A percentile compares a stretch with the other conserved stretches of the same genome.
Evolutionary conservation across 1,140 invertebrate species (phyloP).

Genomic region (Mylabris phalerata): DNA sequence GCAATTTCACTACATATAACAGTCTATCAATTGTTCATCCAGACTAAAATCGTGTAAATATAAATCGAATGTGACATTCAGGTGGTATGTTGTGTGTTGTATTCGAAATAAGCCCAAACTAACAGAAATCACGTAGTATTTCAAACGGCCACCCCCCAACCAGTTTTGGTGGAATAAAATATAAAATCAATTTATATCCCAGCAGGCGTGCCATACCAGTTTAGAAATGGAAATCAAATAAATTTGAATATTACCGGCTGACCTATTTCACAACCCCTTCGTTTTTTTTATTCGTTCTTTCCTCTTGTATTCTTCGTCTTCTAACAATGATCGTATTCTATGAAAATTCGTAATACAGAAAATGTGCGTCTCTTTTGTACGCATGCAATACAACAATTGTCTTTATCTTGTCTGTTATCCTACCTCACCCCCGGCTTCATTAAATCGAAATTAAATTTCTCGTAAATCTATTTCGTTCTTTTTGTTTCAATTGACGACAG

Average conservation of each 20-base stretch:
- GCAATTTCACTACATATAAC: no score
- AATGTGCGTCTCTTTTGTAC: neutral
- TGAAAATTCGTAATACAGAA: neutral
- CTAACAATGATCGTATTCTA: neutral
- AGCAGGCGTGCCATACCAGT: conserved; percentile 14
- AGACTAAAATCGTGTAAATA: no score
- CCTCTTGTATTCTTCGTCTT: neutral
- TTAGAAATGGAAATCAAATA: conserved; percentile 24
- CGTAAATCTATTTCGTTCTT: conserved; percentile 12
- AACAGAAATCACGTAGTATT: no score
- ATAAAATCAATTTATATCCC: conserved; percentile 20
- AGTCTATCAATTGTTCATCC: no score
- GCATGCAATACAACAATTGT: neutral
- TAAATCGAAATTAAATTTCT: conserved; percentile 6
- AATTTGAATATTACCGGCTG: conserved; percentile 23
- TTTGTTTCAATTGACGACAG: neutral
- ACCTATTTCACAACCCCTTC: conserved; percentile 15
- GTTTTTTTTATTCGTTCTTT: neutral
- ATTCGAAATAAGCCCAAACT: no score
- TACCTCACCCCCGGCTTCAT: conserved; percentile 1
- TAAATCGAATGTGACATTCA: no score
- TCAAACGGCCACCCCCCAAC: no score
- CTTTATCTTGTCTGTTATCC: neutral
- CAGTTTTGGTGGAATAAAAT: conserved; percentile 14
- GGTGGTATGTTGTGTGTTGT: no score